These are phyloP conservation scores for Cyprinus carpio DNA, from an alignment of 2,113 vertebrate species.

Conservation along the genomic window DNA sequence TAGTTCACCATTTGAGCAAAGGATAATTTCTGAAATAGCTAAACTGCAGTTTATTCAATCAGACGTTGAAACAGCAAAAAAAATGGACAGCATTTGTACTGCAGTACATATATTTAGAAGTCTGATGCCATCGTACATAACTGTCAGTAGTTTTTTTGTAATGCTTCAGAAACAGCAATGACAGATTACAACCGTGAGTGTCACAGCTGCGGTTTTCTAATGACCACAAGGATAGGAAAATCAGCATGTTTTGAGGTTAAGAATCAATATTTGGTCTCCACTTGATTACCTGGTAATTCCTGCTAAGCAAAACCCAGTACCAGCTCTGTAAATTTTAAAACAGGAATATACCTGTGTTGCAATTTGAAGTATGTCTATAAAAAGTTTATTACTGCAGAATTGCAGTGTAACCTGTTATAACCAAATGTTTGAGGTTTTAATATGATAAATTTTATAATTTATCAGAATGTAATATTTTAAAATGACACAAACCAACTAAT, in stretches of 20 bases:
- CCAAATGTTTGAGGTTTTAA: background rate
- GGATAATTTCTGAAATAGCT: background rate
- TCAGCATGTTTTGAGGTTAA: background rate
- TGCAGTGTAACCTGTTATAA: background rate
- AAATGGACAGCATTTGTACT: background rate
- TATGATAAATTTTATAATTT: background rate
- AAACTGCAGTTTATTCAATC: background rate
- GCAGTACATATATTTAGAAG: background rate
- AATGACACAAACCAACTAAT: background rate
- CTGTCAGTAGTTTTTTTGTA: background rate
- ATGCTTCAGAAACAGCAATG: background rate
- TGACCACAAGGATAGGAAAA: background rate
- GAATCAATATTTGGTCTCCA: background rate
- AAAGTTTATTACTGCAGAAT: background rate
- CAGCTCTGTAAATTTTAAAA: background rate
- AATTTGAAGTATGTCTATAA: background rate
- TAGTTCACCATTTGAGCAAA: background rate
- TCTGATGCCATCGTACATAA: background rate
- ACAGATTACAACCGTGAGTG: background rate
- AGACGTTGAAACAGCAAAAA: background rate
- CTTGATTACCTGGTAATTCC: background rate
- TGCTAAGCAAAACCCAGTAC: background rate
- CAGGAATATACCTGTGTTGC: background rate
- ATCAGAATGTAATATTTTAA: background rate
- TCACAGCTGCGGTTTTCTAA: background rate